Evolutionary conservation across 64 coral and sea anemone genomes (phyloP), one percentile per base, ranked within the genome.

Genomic region (Dendrophyllia cribrosa): DNA sequence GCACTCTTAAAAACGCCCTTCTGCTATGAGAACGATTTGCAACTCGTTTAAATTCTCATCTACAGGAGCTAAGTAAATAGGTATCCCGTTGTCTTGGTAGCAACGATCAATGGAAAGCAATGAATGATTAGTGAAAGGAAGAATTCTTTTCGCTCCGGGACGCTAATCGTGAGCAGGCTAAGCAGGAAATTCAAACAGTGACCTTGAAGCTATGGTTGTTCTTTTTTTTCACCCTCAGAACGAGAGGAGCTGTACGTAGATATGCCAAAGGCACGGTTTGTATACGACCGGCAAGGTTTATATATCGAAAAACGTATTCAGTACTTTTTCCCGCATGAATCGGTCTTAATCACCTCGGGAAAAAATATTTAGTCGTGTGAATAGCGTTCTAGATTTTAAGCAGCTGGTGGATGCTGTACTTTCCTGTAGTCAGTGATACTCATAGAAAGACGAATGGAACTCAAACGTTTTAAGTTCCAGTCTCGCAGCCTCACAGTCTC

Each of bases 111-210:
- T 66, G 12, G 26, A 48, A 24, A 13, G 62, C 43, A 84, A 67
- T 84, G 80, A 84, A 84, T 84, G 80, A 84, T 49, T 19, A 21
- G 9, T 84, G 80, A 84, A 66, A 84, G 3, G 62, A 50, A 20
- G 44, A 68, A 66, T 47, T 84, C 80, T 43, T 21, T 67, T 8
- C 61, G 10, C 61, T 21, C 45, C 19, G 12, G 62, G 80, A 51
- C 17, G 19, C 72, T 73, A 15, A 10, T 7, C 9, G 5, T 24
- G 22, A 69, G 66, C 77, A 66, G 80, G 80, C 66, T 24, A 26
- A 69, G 66, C 77, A 66, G 80, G 80, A 84, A 67, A 62, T 52
- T 84, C 80, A 67, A 67, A 34, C 61, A 51, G 46, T 17, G 43
- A 47, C 58, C 26, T 82, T 11, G 15, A 43, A 44, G 25, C 19